Conservation (phyloP, 2,888 invertebrate genomes). For the Phengaris alcon region DNA sequence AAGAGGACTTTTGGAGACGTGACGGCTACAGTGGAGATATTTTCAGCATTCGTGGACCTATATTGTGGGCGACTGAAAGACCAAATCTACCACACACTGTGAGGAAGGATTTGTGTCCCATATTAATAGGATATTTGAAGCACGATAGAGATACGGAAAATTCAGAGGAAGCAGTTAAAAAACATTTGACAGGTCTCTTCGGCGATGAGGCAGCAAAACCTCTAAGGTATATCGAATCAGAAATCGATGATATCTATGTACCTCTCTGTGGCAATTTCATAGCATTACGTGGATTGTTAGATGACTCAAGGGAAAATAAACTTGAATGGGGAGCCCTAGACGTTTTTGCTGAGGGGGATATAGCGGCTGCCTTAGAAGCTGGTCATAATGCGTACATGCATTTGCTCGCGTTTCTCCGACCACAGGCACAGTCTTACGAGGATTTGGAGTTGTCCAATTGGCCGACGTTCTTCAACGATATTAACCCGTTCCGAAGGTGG, state of each 20-base stretch:
- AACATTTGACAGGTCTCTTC: slow-evolving; percentile 62
- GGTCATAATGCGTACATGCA: slow-evolving; percentile 65
- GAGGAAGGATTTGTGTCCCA: slow-evolving; percentile 49
- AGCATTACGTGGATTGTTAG: slow-evolving; percentile 47
- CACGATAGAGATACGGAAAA: slow-evolving; percentile 45
- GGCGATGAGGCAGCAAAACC: slow-evolving; percentile 58
- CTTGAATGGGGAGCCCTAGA: slow-evolving; percentile 72
- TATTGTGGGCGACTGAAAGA: slow-evolving; percentile 70
- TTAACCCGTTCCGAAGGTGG: slow-evolving; percentile 44
- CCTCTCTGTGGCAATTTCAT: slow-evolving; percentile 68
- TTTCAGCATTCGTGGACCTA: slow-evolving; percentile 66
- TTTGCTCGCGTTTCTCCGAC: slow-evolving; percentile 57
- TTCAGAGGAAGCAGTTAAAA: slow-evolving; percentile 54
- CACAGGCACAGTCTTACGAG: slow-evolving; percentile 65
- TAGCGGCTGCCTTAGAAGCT: slow-evolving; percentile 65
- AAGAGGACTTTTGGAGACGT: slow-evolving; percentile 60
- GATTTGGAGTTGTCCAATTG: slow-evolving; percentile 50
- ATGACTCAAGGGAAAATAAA: slow-evolving; percentile 42
- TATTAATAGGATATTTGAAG: slow-evolving; percentile 60
- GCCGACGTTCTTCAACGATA: slow-evolving; percentile 47
- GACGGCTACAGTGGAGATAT: slow-evolving; percentile 70
- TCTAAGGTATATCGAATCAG: slow-evolving; percentile 55
- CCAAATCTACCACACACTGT: slow-evolving; percentile 58
- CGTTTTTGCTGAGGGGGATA: slow-evolving; percentile 66
- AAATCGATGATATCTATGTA: slow-evolving; percentile 58